These are phyloP conservation scores for Trichonephila clavata DNA, from an alignment of 1,140 invertebrate genomes.

Conservation along the genomic window DNA sequence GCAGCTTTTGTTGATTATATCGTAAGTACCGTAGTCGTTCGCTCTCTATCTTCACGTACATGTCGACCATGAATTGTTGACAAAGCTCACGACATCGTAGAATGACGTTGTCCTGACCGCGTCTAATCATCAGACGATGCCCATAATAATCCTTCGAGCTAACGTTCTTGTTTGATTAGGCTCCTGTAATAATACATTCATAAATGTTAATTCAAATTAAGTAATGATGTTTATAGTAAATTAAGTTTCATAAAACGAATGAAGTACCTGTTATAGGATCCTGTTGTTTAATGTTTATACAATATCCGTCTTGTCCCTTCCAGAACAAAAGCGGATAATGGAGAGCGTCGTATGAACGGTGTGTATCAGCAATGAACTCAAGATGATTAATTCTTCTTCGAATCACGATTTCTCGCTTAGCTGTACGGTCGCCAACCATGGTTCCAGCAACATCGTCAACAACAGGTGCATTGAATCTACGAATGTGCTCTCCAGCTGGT, in stretches of 20 bases:
- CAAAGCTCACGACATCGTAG: constrained; percentile 76
- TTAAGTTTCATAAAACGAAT: neutral
- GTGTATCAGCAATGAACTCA: constrained; percentile 71
- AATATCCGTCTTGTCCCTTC: constrained; percentile 71
- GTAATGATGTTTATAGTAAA: neutral
- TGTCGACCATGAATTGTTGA: constrained; percentile 77
- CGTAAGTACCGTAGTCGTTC: neutral
- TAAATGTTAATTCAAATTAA: neutral
- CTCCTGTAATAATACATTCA: neutral
- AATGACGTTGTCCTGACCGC: constrained; percentile 77
- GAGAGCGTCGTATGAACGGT: constrained; percentile 73
- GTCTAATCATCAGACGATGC: constrained; percentile 49
- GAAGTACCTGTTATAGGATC: neutral
- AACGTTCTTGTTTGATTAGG: neutral
- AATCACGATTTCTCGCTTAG: constrained; percentile 78
- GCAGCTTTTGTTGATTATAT: constrained; percentile 62
- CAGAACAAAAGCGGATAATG: constrained; percentile 78
- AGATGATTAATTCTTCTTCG: constrained; percentile 78
- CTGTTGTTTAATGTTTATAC: constrained; percentile 67
- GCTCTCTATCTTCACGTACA: neutral
- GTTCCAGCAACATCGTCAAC: constrained; percentile 78
- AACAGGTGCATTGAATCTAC: constrained; percentile 79
- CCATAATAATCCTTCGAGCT: no score
- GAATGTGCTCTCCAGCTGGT: constrained; percentile 80
- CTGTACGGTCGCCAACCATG: no score